These are phyloP conservation scores for Drosophila tripunctata DNA, from an alignment of 2,888 invertebrate genomes.

Conservation along the genomic window DNA sequence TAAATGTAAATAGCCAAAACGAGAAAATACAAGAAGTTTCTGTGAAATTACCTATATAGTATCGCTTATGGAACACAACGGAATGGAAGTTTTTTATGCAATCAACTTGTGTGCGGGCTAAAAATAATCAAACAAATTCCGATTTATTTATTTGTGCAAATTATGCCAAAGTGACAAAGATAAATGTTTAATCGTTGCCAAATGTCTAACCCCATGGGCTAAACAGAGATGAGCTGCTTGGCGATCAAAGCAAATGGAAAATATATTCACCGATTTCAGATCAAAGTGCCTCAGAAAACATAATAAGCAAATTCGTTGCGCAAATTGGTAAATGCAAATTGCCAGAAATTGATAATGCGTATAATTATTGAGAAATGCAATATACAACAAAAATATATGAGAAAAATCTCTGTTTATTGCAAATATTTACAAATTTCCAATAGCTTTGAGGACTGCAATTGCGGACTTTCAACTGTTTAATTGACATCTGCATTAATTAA, in stretches of 20 bases:
- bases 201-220: conserved; percentile 9
- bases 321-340: conserved; percentile 63
- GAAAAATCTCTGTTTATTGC: conserved; percentile 29
- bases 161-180: conserved; percentile 42
- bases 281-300: conserved; percentile 57
- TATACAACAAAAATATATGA: not conserved
- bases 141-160: conserved; percentile 43
- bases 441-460: conserved; percentile 4
- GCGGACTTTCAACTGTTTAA: conserved; percentile 11
- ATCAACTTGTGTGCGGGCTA: conserved; percentile 32
- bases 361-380: conserved; percentile 39
- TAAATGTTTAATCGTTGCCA: conserved; percentile 42
- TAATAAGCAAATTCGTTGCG: conserved; percentile 56
- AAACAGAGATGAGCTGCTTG: conserved; percentile 26
- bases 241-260: conserved; percentile 50
- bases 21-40: no score
- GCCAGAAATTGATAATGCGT: conserved; percentile 48
- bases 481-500: conserved; percentile 46
- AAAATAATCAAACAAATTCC: conserved; percentile 37
- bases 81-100: conserved; percentile 53
- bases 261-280: conserved; percentile 33
- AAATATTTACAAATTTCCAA: conserved; percentile 29
- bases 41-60: conserved; percentile 45
- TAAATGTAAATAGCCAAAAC: conserved; percentile 25
- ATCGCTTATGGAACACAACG: conserved; percentile 34